Evolutionary conservation across 2,113 vertebrate species (phyloP), one percentile per base, ranked within the genome.

Genomic region (Eulemur rufifrons): DNA sequence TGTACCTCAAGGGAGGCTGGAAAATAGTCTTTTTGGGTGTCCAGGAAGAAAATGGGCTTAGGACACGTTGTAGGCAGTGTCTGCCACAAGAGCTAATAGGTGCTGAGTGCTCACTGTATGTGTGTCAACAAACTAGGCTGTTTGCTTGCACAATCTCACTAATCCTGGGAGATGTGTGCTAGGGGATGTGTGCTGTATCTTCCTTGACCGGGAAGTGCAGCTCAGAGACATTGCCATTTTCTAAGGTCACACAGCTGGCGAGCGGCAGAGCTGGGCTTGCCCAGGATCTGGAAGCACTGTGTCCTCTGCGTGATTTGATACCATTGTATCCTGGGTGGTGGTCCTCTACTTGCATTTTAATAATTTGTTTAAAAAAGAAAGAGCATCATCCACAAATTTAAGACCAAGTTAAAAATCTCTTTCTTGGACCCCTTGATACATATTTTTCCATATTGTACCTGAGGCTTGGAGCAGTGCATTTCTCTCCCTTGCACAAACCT

Each of bases 321-420:
- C 73, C 73, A 32, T 8, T 32, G 42, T 29, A 74, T 45, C 25
- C 71, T 29, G 71, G 71, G 25, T 32, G 29, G 6, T 42, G 18
- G 27, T 54, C 29, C 47, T 95, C 68, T 77, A 34, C 25, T 83
- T 86, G 52, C 29, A 64, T 78, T 85, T 93, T 80, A 86, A 73
- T 90, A 12, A 84, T 81, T 86, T 93, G 52, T 61, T 94, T 95
- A 94, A 92, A 89, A 66, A 84, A 66, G n/a, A 68, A 93, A 78
- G 71, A 74, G 34, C 52, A 56, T 52, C 27, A 15, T 66, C 78
- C 71, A 8, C n/a, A 85, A 82, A 84, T 93, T 78, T 86, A 69
- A 86, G 73, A 45, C 37, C 45, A 42, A 37, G 27, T 68, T 81
- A 69, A 37, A 93, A 89, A 54, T 91, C 34, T 77, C 10, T 39